Conservation (phyloP, 2,113 vertebrate species). For the Lutjanus erythropterus region DNA sequence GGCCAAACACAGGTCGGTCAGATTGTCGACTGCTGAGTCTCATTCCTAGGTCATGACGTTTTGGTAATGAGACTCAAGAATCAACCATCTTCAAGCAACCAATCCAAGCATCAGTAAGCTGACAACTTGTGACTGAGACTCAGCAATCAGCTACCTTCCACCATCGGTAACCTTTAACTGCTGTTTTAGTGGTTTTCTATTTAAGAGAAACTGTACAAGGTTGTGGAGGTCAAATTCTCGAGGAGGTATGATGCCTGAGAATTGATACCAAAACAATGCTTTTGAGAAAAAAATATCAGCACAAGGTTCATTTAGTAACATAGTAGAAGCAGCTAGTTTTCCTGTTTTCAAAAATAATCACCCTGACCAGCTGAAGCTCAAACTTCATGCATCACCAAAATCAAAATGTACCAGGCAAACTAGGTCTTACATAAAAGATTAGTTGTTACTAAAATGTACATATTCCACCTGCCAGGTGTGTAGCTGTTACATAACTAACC, state of each 20-base stretch:
- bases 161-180: too few relatives aligned
- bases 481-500: neutral
- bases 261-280: neutral
- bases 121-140: too few relatives aligned
- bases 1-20: too few relatives aligned
- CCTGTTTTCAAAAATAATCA: neutral
- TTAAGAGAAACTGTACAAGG: neutral
- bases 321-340: neutral
- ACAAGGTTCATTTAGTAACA: neutral
- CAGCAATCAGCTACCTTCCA: too few relatives aligned
- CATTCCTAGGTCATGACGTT: too few relatives aligned
- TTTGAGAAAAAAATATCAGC: neutral
- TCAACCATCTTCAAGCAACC: too few relatives aligned
- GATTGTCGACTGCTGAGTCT: too few relatives aligned
- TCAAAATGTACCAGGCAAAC: neutral
- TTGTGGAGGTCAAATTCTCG: too few relatives aligned
- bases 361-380: neutral
- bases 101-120: too few relatives aligned
- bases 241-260: neutral
- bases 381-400: neutral
- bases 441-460: neutral
- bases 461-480: neutral
- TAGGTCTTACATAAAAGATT: neutral
- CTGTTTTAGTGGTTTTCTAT: conserved; percentile 2
- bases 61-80: too few relatives aligned